Percentiles rank a stretch among this genome's conserved stretches.
Conservation (phyloP, 1,140 invertebrate species). For the Helicorthomorpha holstii region DNA sequence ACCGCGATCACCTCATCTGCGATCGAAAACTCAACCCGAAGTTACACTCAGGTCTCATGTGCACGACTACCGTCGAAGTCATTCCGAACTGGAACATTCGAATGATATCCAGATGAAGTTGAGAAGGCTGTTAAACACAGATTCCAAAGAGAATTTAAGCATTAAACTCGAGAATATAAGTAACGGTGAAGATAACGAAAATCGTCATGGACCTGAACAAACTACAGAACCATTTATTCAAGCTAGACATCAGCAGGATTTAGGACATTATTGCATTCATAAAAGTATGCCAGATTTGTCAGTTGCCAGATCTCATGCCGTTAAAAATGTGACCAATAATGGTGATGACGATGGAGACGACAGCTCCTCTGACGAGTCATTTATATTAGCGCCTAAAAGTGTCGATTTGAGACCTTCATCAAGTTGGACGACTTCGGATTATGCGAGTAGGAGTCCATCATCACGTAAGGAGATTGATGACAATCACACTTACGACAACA, state of each 20-base stretch:
- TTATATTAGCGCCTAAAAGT: slow-evolving; percentile 6
- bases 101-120: slow-evolving; percentile 62
- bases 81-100: slow-evolving; percentile 15
- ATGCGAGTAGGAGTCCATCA: slow-evolving; percentile 14
- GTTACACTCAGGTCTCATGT: background rate
- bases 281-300: slow-evolving; percentile 69
- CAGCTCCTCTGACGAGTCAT: slow-evolving; percentile 21
- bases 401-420: slow-evolving; percentile 1
- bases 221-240: background rate
- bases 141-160: slow-evolving; percentile 41
- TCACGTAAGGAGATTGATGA: slow-evolving; percentile 9
- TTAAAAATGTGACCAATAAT: too few species aligned
- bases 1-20: background rate
- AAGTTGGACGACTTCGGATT: slow-evolving; percentile 12
- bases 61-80: slow-evolving; percentile 4
- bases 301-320: too few species aligned
- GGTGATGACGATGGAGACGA: too few species aligned
- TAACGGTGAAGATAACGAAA: slow-evolving; percentile 8
- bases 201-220: background rate
- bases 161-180: slow-evolving; percentile 11
- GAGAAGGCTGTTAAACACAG: slow-evolving; percentile 45
- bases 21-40: background rate
- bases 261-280: slow-evolving; percentile 32
- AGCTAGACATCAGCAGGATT: slow-evolving; percentile 6
- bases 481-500: slow-evolving; percentile 1